A percentile compares a stretch with the other conserved stretches of the same genome.
phyloP scores from a whole-genome alignment of 2,888 invertebrate genomes.

The Polydrusus pterygomalis region DNA sequence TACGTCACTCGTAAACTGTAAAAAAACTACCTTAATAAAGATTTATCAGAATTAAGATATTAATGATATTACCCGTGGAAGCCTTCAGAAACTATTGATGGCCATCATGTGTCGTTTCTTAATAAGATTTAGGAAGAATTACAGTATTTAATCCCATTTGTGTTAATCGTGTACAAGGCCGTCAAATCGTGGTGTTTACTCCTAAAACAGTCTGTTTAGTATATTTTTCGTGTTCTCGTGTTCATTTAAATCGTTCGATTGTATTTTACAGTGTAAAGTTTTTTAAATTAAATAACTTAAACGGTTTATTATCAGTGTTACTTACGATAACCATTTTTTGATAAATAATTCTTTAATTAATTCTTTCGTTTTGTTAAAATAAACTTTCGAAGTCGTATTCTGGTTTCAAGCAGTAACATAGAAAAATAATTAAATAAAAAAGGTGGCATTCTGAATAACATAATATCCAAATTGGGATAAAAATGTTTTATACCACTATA shows the following conservation, averaged over 20 bases:
- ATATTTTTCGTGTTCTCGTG: not conserved
- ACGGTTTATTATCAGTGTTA: too few species aligned
- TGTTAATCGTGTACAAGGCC: slow-evolving; percentile 51
- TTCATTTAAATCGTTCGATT: not conserved
- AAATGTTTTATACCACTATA: too few species aligned
- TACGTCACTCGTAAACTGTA: too few species aligned
- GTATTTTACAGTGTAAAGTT: not conserved
- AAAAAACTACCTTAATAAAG: not conserved
- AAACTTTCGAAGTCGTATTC: too few species aligned
- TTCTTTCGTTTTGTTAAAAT: too few species aligned
- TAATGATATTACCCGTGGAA: slow-evolving; percentile 48
- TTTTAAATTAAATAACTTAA: too few species aligned
- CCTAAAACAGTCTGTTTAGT: slow-evolving; percentile 29
- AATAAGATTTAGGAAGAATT: slow-evolving; percentile 54
- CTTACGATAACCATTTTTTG: too few species aligned
- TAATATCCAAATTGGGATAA: too few species aligned
- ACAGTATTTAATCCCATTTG: slow-evolving; percentile 54
- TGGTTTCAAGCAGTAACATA: too few species aligned
- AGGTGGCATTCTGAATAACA: too few species aligned
- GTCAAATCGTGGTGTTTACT: slow-evolving; percentile 14
- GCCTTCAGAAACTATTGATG: slow-evolving; percentile 50
- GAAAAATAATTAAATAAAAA: too few species aligned
- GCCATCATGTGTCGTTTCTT: slow-evolving; percentile 48
- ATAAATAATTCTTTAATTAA: too few species aligned
- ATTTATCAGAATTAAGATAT: slow-evolving; percentile 19